Base-by-base conservation (phyloP, 1,140 invertebrate species). In the Anagrus nilaparvatae region DNA sequence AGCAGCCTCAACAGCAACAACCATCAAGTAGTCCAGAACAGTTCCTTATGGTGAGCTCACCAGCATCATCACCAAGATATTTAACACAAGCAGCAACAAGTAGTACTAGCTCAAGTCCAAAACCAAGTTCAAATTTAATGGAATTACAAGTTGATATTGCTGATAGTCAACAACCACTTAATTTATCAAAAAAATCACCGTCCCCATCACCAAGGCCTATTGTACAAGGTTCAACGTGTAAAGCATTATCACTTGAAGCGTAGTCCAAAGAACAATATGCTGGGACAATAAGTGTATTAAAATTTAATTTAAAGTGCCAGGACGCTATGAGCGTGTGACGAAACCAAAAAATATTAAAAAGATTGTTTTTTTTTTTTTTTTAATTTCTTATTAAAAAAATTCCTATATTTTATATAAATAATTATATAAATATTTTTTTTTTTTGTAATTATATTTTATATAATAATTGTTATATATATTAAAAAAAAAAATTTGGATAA, bases 151-250 rank as follows among this genome's bases (percentile, higher is more conserved):
- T 87, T 44, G 82, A 82, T 58, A 82, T 84, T 44, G 78, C 81
- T 39, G 82, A 87, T 57, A 79, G 81, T 42, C 83, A 82, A 49
- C 84, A 87, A 59, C 85, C 87, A 24, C 68, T 90, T 29, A 90
- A 90, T 69, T 73, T 90, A 37, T 89, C 85, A 53, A 89, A 88
- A 69, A 89, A 90, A 63, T 84, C 85, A 44, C 83, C 85, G 44
- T 82, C 83, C 50, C 82, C 85, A 47, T 78, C 79, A 44, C 79
- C 79, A 12, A 66, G 73, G 48, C 76, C 76, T 23, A 53, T 73
- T 4, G 58, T 65, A 9, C 34, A 28, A 27, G 61, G 62, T 16
- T 53, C 60, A 6, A 10, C 28, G 9, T 68, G 66, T 56, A 76
- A 75, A 50, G 70, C 71, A 1, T 61, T 76, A 5, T 73, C 69